phyloP scores from a whole-genome alignment of 2,113 vertebrate species.

The Mionectes macconnelli region DNA sequence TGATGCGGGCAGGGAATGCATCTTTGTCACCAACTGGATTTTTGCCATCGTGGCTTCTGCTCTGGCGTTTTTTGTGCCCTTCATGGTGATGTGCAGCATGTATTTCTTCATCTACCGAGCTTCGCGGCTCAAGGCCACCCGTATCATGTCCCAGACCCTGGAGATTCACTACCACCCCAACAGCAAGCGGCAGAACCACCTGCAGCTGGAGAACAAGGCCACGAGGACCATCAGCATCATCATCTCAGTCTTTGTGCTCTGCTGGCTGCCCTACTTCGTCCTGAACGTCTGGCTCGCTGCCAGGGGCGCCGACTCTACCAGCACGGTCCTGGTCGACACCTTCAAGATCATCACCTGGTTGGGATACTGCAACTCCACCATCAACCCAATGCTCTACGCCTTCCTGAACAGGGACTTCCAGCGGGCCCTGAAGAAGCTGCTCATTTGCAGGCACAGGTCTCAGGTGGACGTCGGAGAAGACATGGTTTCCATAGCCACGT shows the following conservation, averaged over 20 bases:
- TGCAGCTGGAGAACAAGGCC: conserved; percentile 82
- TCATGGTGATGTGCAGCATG: conserved; percentile 75
- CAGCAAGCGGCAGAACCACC: conserved; percentile 73
- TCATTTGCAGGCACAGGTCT: conserved; percentile 73
- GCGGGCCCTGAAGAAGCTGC: conserved; percentile 79
- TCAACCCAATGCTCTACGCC: conserved; percentile 74
- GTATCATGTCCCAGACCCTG: conserved; percentile 69
- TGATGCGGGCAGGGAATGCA: conserved; percentile 58
- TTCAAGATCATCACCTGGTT: conserved; percentile 77
- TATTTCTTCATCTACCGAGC: conserved; percentile 77
- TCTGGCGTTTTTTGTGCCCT: conserved; percentile 72
- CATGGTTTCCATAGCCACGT: conserved; percentile 75
- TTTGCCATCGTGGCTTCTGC: conserved; percentile 74
- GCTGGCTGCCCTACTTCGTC: conserved; percentile 90
- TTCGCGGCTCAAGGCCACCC: conserved; percentile 70
- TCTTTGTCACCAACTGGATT: conserved; percentile 77
- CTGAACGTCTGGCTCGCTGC: conserved; percentile 82
- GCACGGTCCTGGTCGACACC: conserved; percentile 10
- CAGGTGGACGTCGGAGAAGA: conserved; percentile 73
- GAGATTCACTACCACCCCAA: conserved; percentile 76
- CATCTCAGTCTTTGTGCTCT: conserved; percentile 86
- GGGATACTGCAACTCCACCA: conserved; percentile 75
- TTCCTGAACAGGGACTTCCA: conserved; percentile 75
- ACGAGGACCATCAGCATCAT: conserved; percentile 78
- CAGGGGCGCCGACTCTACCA: conserved; percentile 67